Evolutionary conservation across 92 coral and sea anemone species (phyloP).

Genomic region (Anthopleura xanthogrammica): DNA sequence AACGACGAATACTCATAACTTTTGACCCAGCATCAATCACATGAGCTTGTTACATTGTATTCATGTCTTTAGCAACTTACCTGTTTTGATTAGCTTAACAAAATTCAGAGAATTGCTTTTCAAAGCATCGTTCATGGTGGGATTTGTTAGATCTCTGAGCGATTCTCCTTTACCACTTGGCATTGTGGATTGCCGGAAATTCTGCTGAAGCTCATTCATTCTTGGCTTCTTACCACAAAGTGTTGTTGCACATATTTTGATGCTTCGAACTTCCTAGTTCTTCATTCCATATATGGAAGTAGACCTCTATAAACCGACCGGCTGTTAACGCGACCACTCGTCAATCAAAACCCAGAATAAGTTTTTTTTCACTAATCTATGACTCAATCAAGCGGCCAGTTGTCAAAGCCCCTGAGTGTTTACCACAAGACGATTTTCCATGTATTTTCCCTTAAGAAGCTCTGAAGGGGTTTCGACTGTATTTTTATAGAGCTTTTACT

Average conservation of each 20-base stretch:
- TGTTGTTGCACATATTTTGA: background rate
- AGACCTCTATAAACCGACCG: too few relatives aligned
- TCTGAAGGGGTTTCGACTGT: too few relatives aligned
- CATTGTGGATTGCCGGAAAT: constrained; percentile 23
- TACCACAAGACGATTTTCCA: too few relatives aligned
- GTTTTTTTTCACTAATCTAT: too few relatives aligned
- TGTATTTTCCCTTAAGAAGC: too few relatives aligned
- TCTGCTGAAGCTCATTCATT: constrained; percentile 16
- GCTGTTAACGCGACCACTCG: too few relatives aligned
- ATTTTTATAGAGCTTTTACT: too few relatives aligned
- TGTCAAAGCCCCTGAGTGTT: too few relatives aligned
- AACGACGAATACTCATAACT: background rate
- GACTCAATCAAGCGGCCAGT: too few relatives aligned
- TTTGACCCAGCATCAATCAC: background rate
- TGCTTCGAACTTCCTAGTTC: background rate
- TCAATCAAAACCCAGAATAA: too few relatives aligned
- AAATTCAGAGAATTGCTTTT: constrained; percentile 72
- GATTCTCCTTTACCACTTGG: constrained; percentile 31
- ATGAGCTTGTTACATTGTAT: too few relatives aligned
- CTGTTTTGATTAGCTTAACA: constrained; percentile 85
- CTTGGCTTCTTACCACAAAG: background rate
- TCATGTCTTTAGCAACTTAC: constrained; percentile 32
- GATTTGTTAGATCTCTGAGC: constrained; percentile 78
- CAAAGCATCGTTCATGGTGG: constrained; percentile 72
- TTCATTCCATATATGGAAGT: too few relatives aligned